phyloP scores from a whole-genome alignment of 2,113 vertebrate genomes.

The Gymnorhina tibicen region DNA sequence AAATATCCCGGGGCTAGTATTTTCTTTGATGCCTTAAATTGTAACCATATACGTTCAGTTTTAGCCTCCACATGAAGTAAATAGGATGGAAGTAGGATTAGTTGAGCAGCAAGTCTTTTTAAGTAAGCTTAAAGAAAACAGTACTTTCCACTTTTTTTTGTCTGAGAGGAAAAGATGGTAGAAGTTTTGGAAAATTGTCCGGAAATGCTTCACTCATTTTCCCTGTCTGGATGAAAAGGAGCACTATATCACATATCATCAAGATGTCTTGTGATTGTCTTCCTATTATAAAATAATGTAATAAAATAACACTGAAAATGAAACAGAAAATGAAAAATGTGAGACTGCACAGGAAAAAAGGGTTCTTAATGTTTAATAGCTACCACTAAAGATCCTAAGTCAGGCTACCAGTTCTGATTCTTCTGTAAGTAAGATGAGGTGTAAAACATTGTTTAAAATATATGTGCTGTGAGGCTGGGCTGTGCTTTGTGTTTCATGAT shows the following conservation, averaged over 20 bases:
- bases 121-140: neutral
- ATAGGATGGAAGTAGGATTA: neutral
- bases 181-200: neutral
- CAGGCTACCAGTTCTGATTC: neutral
- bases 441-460: slow-evolving; percentile 46
- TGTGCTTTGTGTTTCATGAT: slow-evolving; percentile 48
- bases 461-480: slow-evolving; percentile 14
- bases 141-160: neutral
- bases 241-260: neutral
- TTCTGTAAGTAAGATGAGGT: slow-evolving; percentile 27
- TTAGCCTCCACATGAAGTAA: neutral
- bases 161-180: neutral
- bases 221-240: neutral
- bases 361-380: neutral
- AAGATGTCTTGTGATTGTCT: neutral
- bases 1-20: neutral
- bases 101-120: neutral
- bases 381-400: neutral
- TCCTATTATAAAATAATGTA: slow-evolving; percentile 12
- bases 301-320: slow-evolving; percentile 33
- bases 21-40: neutral
- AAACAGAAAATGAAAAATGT: slow-evolving; percentile 16
- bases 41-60: neutral
- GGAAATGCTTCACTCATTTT: neutral
- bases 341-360: neutral